These are phyloP conservation scores for Dynastes maya DNA, from an alignment of 2,888 invertebrate species.

Conservation along the genomic window DNA sequence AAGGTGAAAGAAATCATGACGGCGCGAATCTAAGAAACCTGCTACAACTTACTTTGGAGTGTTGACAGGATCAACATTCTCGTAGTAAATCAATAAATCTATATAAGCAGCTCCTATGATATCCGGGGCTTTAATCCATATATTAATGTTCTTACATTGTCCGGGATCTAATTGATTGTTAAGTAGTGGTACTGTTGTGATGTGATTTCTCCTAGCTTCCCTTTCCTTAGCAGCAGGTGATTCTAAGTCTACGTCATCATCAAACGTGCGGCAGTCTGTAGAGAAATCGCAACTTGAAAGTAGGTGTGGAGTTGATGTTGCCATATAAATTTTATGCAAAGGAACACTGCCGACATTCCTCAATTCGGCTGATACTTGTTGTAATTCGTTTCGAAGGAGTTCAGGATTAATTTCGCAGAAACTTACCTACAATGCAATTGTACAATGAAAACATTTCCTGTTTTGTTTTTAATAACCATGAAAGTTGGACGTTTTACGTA, in stretches of 20 bases:
- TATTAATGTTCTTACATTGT: conserved; percentile 71
- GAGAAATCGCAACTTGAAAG: conserved; percentile 65
- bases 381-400: conserved; percentile 83
- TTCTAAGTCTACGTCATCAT: conserved; percentile 59
- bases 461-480: no score
- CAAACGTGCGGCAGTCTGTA: conserved; percentile 48
- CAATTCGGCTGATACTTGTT: conserved; percentile 78
- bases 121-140: conserved; percentile 83
- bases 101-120: conserved; percentile 76
- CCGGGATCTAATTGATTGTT: conserved; percentile 73
- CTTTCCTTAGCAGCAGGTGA: conserved; percentile 63
- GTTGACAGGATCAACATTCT: conserved; percentile 69
- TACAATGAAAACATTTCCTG: no score
- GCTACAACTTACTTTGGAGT: conserved; percentile 64
- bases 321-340: conserved; percentile 77
- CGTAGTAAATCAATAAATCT: conserved; percentile 84
- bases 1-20: no score
- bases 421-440: conserved; percentile 73
- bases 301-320: conserved; percentile 81
- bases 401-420: conserved; percentile 80
- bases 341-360: conserved; percentile 80
- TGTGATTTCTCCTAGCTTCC: conserved; percentile 68
- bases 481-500: no score
- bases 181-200: conserved; percentile 69
- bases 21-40: no score